Evolutionary conservation across 2,797 vertebrate species (phyloP).

Genomic region (Chelon auratus): DNA sequence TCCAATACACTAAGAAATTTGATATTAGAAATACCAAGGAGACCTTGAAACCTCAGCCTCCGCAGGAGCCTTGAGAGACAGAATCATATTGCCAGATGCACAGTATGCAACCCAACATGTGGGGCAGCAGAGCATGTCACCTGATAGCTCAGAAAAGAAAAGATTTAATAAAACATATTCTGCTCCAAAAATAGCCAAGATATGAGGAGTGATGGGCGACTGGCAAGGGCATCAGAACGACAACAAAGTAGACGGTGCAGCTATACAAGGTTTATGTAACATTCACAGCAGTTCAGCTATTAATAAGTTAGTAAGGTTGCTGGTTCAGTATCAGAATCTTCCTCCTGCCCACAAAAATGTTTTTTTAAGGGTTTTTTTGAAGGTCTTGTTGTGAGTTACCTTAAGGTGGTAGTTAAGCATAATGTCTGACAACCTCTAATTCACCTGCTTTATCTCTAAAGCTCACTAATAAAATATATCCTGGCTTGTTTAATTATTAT

Average conservation of each 20-base stretch:
- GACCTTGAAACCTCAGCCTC: slow-evolving; percentile 15
- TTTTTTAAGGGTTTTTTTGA: neutral
- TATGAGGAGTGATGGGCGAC: slow-evolving; percentile 22
- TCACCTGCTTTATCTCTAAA: neutral
- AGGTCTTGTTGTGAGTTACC: no score
- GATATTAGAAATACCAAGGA: neutral
- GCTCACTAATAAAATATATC: neutral
- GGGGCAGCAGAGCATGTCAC: slow-evolving; percentile 39
- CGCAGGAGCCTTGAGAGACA: slow-evolving; percentile 10
- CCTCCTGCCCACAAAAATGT: neutral
- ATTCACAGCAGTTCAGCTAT: neutral
- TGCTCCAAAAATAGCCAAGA: slow-evolving; percentile 53
- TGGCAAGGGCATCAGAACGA: slow-evolving; percentile 19
- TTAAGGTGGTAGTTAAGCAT: no score
- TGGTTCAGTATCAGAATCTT: neutral
- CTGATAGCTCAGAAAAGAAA: slow-evolving; percentile 48
- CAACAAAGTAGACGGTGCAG: neutral
- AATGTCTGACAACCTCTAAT: no score
- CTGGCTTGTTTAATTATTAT: neutral
- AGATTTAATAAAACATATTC: slow-evolving; percentile 61
- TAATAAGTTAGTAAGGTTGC: neutral
- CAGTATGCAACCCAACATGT: slow-evolving; percentile 38
- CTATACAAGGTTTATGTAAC: slow-evolving; percentile 8
- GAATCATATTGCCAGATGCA: slow-evolving; percentile 15
- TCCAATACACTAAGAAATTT: slow-evolving; percentile 3